These are phyloP conservation scores for Platerodrilus igneus DNA, from an alignment of 2,888 invertebrate species.

Conservation along the genomic window DNA sequence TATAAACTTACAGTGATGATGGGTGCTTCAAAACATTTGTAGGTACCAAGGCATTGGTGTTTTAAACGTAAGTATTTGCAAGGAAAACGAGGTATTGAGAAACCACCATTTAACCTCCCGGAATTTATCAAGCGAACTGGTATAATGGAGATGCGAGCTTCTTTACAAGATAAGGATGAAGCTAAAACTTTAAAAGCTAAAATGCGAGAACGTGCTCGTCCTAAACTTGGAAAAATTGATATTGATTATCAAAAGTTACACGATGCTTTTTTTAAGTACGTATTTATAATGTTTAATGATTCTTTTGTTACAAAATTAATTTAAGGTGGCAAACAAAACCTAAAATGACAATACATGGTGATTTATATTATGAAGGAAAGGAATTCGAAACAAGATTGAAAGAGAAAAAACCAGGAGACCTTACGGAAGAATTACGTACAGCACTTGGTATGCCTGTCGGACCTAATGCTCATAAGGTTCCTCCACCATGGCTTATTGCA, in stretches of 20 bases:
- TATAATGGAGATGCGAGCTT: constrained; percentile 99
- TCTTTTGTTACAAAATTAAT: background rate
- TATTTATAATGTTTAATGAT: constrained; percentile 18
- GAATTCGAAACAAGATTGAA: constrained; percentile 96
- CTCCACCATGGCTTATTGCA: constrained; percentile 94
- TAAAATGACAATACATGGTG: constrained; percentile 97
- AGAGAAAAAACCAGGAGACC: constrained; percentile 97
- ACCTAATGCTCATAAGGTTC: constrained; percentile 84
- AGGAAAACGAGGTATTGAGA: constrained; percentile 98
- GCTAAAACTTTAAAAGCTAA: constrained; percentile 92
- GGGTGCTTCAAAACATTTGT: too few relatives aligned
- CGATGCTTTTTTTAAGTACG: constrained; percentile 94
- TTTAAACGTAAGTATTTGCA: constrained; percentile 81
- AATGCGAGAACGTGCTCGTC: constrained; percentile 94
- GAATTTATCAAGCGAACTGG: constrained; percentile 99
- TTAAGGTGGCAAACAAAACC: constrained; percentile 97
- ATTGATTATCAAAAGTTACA: constrained; percentile 99
- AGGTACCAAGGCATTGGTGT: constrained; percentile 96
- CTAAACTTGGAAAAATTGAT: constrained; percentile 98
- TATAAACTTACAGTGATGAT: background rate
- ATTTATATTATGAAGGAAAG: constrained; percentile 98
- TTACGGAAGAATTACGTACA: constrained; percentile 92
- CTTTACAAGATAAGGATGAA: constrained; percentile 95
- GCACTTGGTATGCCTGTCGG: constrained; percentile 99
- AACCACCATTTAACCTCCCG: constrained; percentile 96